Base-by-base conservation (phyloP, 2,888 invertebrate genomes). In the Trichogramma evanescens region DNA sequence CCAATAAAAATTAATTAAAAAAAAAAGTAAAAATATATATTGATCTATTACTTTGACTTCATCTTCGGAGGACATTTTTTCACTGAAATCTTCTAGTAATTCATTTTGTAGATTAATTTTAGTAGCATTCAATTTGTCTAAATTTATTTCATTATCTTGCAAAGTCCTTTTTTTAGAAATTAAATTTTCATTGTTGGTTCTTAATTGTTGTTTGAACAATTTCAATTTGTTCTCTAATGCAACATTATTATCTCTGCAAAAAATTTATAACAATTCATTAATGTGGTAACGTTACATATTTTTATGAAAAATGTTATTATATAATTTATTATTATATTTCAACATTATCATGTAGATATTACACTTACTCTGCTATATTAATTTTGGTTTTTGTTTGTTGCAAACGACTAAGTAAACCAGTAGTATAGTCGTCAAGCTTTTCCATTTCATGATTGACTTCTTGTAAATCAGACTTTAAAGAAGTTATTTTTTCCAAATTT, bases 341-440 rank as follows among this genome's bases (percentile, higher is more conserved):
- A 48, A 48, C 9, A 46, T 5, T n/a, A 6, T 8, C 6, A 46
- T 46, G 1, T 5, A 6, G 55, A 53, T 13, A 7, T 10, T 26
- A 52, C 79, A 84, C 80, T 26, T 72, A 91, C 90, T 94, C 95
- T 54, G 96, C 93, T 80, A 97, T 97, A 74, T 94, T 95, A 77
- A 95, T 95, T 75, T 95, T 96, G 0, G 96, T 97, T 80, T 97
- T 97, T 3, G 94, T 95, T 71, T 93, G 86, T 75, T 97, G 97
- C 94, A 97, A 95, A 73, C 97, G 95, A 0, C 94, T 93, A 1
- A 97, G 95, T 51, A 95, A 89, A 60, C 86, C 85, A 72, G 92
- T 93, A 65, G 93, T 26, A 26, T 26, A 26, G 1, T 26, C 26
- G 26, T 26, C 26, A 2, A 26, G 26, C 26, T 26, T 26, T 26